phyloP scores from a whole-genome alignment of 2,797 vertebrate genomes.

The Diplodus puntazzo region DNA sequence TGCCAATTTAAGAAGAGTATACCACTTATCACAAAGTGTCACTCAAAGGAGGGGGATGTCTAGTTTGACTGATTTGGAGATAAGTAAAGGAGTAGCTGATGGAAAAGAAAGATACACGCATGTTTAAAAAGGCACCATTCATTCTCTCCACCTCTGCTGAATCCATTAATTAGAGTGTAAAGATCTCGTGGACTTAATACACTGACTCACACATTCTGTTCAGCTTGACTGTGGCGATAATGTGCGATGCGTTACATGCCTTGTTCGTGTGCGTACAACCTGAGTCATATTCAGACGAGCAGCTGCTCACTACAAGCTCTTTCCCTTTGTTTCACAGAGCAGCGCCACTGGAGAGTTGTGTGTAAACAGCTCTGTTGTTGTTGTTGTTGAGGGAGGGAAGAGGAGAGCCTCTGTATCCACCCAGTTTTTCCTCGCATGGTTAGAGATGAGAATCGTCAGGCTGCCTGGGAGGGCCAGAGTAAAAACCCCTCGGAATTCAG shows the following conservation, averaged over 20 bases:
- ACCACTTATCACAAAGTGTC: background rate
- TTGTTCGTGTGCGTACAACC: background rate
- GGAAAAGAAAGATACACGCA: background rate
- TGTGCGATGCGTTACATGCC: background rate
- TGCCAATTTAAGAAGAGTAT: background rate
- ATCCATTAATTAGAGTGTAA: slow-evolving; percentile 5
- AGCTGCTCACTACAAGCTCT: slow-evolving; percentile 19
- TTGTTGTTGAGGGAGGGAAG: slow-evolving; percentile 6
- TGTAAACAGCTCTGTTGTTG: slow-evolving; percentile 49
- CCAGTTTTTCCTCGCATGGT: slow-evolving; percentile 17
- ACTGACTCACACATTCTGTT: slow-evolving; percentile 18
- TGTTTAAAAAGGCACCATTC: background rate
- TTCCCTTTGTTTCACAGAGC: slow-evolving; percentile 28
- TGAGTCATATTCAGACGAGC: slow-evolving; percentile 32
- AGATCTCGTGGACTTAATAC: slow-evolving; percentile 8
- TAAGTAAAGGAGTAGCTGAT: slow-evolving; percentile 8
- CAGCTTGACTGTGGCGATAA: background rate
- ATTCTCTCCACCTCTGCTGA: background rate
- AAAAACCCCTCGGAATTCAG: slow-evolving; percentile 5
- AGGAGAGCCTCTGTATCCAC: slow-evolving; percentile 12
- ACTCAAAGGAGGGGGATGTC: background rate
- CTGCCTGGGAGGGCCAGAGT: background rate
- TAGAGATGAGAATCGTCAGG: background rate
- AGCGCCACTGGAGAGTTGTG: slow-evolving; percentile 19
- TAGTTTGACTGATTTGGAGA: slow-evolving; percentile 37